Conservation (phyloP, 2,113 vertebrate genomes). For the Pholis gunnellus region DNA sequence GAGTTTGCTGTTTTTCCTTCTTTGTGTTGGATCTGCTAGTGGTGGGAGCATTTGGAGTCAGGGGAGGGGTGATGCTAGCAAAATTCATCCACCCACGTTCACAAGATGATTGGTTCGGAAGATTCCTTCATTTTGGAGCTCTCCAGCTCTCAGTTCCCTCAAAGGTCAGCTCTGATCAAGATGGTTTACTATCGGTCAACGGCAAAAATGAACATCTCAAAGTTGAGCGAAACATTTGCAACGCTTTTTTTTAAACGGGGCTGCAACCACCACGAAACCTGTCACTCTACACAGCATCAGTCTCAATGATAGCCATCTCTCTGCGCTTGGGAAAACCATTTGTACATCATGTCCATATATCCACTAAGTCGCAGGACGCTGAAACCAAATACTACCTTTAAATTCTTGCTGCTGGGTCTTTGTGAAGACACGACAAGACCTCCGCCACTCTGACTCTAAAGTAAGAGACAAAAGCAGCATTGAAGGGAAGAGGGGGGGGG, state of each 20-base stretch:
- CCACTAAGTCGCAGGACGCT: background rate
- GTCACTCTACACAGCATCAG: constrained; percentile 36
- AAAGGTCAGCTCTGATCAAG: background rate
- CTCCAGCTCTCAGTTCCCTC: background rate
- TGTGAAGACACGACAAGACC: constrained; percentile 42
- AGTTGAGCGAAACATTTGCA: background rate
- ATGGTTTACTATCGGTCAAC: background rate
- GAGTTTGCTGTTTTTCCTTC: background rate
- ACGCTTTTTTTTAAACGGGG: background rate
- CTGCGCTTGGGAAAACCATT: constrained; percentile 20
- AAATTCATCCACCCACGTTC: background rate
- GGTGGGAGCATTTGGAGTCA: background rate
- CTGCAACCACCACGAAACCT: constrained; percentile 18
- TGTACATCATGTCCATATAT: constrained; percentile 10
- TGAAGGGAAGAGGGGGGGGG: constrained; percentile 35
- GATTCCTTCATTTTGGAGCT: background rate
- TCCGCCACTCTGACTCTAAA: constrained; percentile 43
- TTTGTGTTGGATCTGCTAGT: constrained; percentile 11
- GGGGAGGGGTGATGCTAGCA: background rate
- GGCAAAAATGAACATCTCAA: background rate
- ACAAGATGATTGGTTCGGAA: background rate
- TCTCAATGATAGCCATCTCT: constrained; percentile 10
- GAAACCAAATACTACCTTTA: constrained; percentile 55
- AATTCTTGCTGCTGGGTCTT: constrained; percentile 36
- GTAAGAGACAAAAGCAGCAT: constrained; percentile 70